These are phyloP conservation scores for Aspidoscelis tigris DNA, from an alignment of 2,113 vertebrate genomes.

Conservation along the genomic window DNA sequence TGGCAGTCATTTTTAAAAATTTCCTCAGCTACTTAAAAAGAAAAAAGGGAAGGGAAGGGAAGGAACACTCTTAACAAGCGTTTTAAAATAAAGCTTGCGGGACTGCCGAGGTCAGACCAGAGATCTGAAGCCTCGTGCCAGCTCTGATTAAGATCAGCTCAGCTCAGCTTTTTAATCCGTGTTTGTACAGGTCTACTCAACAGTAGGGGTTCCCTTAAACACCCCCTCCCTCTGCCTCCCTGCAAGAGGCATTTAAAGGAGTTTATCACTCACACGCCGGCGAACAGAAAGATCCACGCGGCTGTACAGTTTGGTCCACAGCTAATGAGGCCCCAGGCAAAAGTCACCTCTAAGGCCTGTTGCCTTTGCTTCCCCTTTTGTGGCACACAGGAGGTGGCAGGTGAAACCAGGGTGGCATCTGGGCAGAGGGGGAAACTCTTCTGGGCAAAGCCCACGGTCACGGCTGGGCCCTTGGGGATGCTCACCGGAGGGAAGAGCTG, in stretches of 20 bases:
- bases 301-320: too few relatives aligned
- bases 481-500: too few relatives aligned
- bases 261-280: neutral
- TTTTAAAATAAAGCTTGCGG: neutral
- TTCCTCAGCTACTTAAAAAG: neutral
- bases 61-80: neutral
- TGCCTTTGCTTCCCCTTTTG: too few relatives aligned
- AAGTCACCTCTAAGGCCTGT: too few relatives aligned
- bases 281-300: neutral
- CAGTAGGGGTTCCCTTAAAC: neutral
- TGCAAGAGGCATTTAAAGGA: neutral
- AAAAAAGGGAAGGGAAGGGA: too few relatives aligned
- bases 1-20: neutral
- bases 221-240: neutral
- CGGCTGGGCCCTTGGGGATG: too few relatives aligned
- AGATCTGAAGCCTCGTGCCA: neutral
- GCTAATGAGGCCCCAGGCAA: too few relatives aligned
- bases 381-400: too few relatives aligned
- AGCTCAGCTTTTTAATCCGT: neutral
- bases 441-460: too few relatives aligned
- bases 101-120: neutral
- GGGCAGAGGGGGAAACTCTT: too few relatives aligned
- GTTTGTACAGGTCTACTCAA: neutral
- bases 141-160: neutral
- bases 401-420: too few relatives aligned